Base-by-base conservation (phyloP, 2,113 vertebrate species). In the Mirza zaza region DNA sequence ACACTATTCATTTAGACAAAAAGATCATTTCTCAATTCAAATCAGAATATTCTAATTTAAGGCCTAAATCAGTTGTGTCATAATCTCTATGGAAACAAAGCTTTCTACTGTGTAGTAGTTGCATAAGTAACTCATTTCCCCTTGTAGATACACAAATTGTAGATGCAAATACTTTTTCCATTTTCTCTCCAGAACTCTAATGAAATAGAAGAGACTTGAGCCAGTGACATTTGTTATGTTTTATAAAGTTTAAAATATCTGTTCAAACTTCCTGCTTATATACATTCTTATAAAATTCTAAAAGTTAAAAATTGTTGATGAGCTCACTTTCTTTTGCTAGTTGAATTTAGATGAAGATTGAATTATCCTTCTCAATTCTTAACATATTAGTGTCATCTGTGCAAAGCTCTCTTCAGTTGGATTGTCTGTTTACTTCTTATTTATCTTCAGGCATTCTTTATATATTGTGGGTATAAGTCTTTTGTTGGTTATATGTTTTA, bases 11-110 rank as follows among this genome's bases (percentile, higher is more conserved):
- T 98, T 96, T 98, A 97, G 95, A 98, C 98, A 98, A 98, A 98
- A 98, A 98, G 98, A 98, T 98, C 98, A 98, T 98, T 97, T 98
- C 98, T 98, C 97, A 98, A 98, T 98, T 98, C 98, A 98, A 97
- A 98, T 98, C 87, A 61, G 96, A 98, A 97, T 98, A 98, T 98
- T 98, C 98, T 98, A 98, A 99, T 98, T 99, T 98, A 98, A 98
- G 98, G 98, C 90, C 97, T 95, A 98, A 97, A 95, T 98, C 94
- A 94, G 98, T 98, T 98, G 98, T 98, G 98, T 98, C 98, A 98
- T 98, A 97, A 98, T 98, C 97, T 96, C 71, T 94, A 36, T 92
- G 90, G 98, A 98, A 97, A 99, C 98, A 99, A 98, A 99, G 98
- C 97, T 97, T 84, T 92, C 91, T 92, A 98, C 98, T 99, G 98